Evolutionary conservation across 2,888 invertebrate genomes (phyloP), one percentile per base, ranked within the genome.

Genomic region (Drosophila paramelanica): DNA sequence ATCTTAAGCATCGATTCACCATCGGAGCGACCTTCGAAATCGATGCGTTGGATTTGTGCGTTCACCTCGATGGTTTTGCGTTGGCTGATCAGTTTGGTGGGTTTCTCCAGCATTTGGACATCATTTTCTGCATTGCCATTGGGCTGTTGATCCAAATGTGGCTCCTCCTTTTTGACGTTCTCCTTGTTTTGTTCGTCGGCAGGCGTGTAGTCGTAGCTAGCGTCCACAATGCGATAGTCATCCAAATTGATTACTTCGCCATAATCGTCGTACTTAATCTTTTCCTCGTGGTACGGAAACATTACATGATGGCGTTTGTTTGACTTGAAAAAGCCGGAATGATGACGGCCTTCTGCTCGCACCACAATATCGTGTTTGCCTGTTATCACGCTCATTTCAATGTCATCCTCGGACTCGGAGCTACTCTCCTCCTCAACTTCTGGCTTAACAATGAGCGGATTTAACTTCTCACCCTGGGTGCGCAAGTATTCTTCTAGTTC

Each of bases 201-300:
- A 3, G 59, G 45, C 7, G 88, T 77, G 8, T 77, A 77, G 5
- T 79, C 89, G n/a, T 95, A 93, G 80, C 77, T 73, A 5, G 95
- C 93, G 80, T 98, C 98, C 0, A 96, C 95, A 62, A 98, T 94
- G 89, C 96, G 95, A 92, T 97, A 98, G 89, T 98, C 98, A 93
- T 98, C 98, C 0, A 97, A 95, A 93, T 96, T 95, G 59, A 99
- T 96, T 43, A 98, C 95, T 93, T 99, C 99, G 0, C 99, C 99
- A 90, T 99, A 99, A 91, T 99, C 99, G 88, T 99, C 99, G 89
- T 95, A 95, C 91, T 97, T 95, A 31, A 98, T 94, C 90, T 98
- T 96, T 68, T 98, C 98, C 91, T 99, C 99, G 47, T 96, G 95
- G 90, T 96, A 97, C 1, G 99, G 99, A 93, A 97, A 99, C 97